Base-by-base conservation (phyloP, 2,113 vertebrate genomes). In the Xiphophorus hellerii region DNA sequence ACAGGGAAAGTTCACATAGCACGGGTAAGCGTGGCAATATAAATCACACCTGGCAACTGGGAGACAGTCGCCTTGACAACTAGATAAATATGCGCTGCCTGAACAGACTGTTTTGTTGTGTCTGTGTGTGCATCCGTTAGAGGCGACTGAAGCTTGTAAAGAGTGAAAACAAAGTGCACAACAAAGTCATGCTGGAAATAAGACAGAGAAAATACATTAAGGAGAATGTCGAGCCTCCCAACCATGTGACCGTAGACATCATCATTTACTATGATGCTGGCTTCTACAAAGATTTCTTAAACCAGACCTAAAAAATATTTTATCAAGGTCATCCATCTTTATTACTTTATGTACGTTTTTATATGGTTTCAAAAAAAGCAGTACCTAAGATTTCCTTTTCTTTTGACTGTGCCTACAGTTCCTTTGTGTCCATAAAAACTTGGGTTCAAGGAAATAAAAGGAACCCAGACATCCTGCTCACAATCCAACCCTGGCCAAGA, bases 41-140 rank as follows among this genome's bases (percentile, higher is more conserved):
- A 92, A 92, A 92, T 92, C 89, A 92, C 90, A 90, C 87, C 90
- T 91, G 88, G 89, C 88, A 91, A 91, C 84, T 78, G 81, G 83
- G 81, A 90, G 88, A 89, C 87, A 85, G 91, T 92, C 87, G 72
- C 89, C 90, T 86, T 92, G 90, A 92, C 91, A 91, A 93, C 92
- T 78, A 78, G 86, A 82, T 84, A 84, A 78, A 87, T 83, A 80
- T 82, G 81, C 76, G 4, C 74, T 75, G 62, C 69, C 69, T 11
- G 42, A 76, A 69, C 67, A 66, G 48, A 74, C 8, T 66, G 28
- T 35, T 48, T 51, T 44, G 27, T 37, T 72, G 70, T 35, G 66
- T 65, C 68, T 68, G 71, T 42, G 94, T 93, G 62, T 69, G 33
- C 37, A 37, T 68, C 60, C 27, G 82, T 71, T 31, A 71, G 78